Conservation (phyloP, 2,797 vertebrate genomes). For the Syngnathus acus region DNA sequence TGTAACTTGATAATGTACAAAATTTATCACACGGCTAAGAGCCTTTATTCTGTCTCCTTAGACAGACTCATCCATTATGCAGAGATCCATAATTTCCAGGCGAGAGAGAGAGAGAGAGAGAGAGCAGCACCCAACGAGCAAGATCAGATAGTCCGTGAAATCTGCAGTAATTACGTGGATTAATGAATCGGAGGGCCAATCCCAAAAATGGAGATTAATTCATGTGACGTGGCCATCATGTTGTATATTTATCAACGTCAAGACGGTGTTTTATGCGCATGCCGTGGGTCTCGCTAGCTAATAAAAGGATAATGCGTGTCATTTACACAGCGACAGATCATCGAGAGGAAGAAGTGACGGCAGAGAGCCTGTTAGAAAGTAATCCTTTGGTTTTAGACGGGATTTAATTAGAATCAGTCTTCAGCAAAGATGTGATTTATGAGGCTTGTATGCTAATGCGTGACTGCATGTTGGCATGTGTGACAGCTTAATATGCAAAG, state of each 20-base stretch:
- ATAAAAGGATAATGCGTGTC: conserved; percentile 52
- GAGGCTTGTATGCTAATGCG: conserved; percentile 6
- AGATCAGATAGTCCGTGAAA: conserved; percentile 53
- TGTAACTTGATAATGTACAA: conserved; percentile 61
- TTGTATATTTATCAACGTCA: conserved; percentile 68
- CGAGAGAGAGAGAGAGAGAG: conserved; percentile 12
- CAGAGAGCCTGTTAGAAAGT: conserved; percentile 17
- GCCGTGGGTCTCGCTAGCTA: conserved; percentile 43
- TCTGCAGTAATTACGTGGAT: conserved; percentile 55
- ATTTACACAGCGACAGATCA: conserved; percentile 60
- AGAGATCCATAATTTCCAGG: conserved; percentile 47
- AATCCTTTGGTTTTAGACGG: conserved; percentile 20
- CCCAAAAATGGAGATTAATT: conserved; percentile 63
- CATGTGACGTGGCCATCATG: conserved; percentile 46
- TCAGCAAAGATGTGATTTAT: conserved; percentile 37
- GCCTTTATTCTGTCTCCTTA: conserved; percentile 44
- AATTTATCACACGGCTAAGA: conserved; percentile 55
- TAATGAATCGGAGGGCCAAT: conserved; percentile 61
- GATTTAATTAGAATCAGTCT: conserved; percentile 52
- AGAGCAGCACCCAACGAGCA: conserved; percentile 24
- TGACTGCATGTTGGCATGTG: background rate
- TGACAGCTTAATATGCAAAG: background rate
- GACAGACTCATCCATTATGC: conserved; percentile 64
- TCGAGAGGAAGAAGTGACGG: conserved; percentile 36
- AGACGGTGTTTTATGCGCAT: conserved; percentile 63